These are phyloP conservation scores for Lota lota DNA, from an alignment of 2,113 vertebrate species.

Conservation along the genomic window DNA sequence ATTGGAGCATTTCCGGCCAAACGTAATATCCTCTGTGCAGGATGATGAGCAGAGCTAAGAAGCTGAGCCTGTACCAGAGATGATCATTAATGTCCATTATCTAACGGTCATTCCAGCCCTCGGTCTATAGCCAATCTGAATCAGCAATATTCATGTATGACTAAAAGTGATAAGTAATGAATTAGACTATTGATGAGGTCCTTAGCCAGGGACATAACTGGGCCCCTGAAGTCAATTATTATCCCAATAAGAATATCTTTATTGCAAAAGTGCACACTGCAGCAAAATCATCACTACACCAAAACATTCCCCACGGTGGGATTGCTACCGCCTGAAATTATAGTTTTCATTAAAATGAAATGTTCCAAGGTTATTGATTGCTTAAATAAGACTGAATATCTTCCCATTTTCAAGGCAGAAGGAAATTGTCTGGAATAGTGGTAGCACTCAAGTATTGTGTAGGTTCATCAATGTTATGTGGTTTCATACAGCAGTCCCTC, in stretches of 20 bases:
- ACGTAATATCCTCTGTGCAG: neutral
- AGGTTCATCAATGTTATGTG: conserved; percentile 66
- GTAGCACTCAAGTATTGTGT: conserved; percentile 68
- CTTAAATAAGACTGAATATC: conserved; percentile 78
- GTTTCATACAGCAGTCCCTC: conserved; percentile 51
- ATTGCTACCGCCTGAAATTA: conserved; percentile 76
- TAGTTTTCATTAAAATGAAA: conserved; percentile 81
- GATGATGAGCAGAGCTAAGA: conserved; percentile 44
- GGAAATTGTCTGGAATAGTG: conserved; percentile 73
- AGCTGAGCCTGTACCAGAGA: conserved; percentile 36
- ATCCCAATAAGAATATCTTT: conserved; percentile 77
- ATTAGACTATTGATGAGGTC: conserved; percentile 78
- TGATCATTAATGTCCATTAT: conserved; percentile 63
- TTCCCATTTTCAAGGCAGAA: conserved; percentile 68
- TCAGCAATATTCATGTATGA: conserved; percentile 68
- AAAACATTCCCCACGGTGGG: conserved; percentile 73
- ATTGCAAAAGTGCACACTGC: conserved; percentile 72
- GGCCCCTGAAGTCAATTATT: conserved; percentile 76
- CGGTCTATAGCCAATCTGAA: conserved; percentile 68
- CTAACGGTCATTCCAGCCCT: conserved; percentile 45
- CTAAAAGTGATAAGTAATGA: conserved; percentile 73
- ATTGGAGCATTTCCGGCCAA: neutral
- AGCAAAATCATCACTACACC: conserved; percentile 70
- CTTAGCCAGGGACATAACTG: conserved; percentile 76
- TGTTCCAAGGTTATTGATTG: conserved; percentile 76